Base-by-base conservation (phyloP, 1,140 invertebrate species). In the Dendroctonus valens region DNA sequence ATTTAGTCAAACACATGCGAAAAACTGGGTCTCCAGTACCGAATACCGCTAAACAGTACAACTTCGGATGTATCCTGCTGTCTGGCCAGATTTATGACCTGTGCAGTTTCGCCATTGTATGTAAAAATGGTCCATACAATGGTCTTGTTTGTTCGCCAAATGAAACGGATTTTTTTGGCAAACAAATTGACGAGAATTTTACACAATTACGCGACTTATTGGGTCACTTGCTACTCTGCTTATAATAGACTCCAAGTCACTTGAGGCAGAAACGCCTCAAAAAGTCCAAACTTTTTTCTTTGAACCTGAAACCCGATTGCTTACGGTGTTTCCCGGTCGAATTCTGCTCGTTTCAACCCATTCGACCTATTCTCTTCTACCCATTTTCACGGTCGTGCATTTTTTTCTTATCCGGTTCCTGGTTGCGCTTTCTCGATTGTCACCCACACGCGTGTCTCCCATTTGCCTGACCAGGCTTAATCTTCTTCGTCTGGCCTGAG, bases 81-180 rank as follows among this genome's bases (percentile, higher is more conserved):
- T 44, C 49, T 53, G 42, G 62, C 44, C 49, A 67, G 51, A 67
- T 67, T 67, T 67, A 59, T 59, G 50, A 51, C 58, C 60, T 53
- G 65, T 59, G 65, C 58, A 50, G 46, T 59, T 60, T 52, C 49
- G 41, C 65, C 51, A 55, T 59, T 53, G 44, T 59, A 67, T 60
- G 41, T 60, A 53, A 53, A 59, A 41, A 66, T 48, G 46, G 15
- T 46, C 26, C 42, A 46, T 14, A 59, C 57, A 59, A 59, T 59
- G 57, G 15, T 46, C 49, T 49, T 37, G 57, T 38, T 49, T 58
- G 41, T 58, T 42, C 49, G 57, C 49, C 48, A 59, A 37, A 59
- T 49, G 14, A 42, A 42, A 59, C 42, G 57, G 39, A 7, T 11
- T 7, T 15, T 59, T 59, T 59, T 59, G 57, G 49, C 57, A 59